Conservation (phyloP, 64 coral and sea anemone genomes). For the Porites lutea region DNA sequence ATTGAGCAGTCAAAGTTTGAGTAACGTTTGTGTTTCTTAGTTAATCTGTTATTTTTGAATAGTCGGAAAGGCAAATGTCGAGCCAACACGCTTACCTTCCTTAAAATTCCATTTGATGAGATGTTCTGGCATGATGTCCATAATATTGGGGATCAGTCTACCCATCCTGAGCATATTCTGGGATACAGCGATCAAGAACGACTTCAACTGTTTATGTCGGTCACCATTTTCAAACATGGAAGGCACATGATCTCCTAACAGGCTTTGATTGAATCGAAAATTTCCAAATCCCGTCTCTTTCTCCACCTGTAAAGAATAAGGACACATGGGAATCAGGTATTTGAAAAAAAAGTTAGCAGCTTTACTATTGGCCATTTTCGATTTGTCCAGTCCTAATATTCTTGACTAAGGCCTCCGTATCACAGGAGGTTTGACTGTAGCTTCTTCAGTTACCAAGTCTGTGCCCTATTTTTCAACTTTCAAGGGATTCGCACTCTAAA, state of each 20-base stretch:
- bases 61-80: no score
- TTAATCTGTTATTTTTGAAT: no score
- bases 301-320: constrained; percentile 56
- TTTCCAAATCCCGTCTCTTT: constrained; percentile 90
- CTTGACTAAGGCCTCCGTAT: no score
- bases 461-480: no score
- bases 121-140: constrained; percentile 94
- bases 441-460: no score
- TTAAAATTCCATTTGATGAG: constrained; percentile 94
- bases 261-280: constrained; percentile 83
- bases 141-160: constrained; percentile 72
- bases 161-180: constrained; percentile 79
- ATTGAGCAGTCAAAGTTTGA: not conserved
- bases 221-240: constrained; percentile 91
- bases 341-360: no score
- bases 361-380: no score
- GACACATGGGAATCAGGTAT: no score
- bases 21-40: not conserved
- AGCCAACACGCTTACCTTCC: constrained; percentile 57
- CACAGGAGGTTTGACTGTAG: no score
- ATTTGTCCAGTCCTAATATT: no score
- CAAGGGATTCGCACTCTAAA: no score
- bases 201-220: constrained; percentile 68
- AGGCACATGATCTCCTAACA: constrained; percentile 79
- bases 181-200: constrained; percentile 73